Conservation (phyloP, 2,888 invertebrate genomes). For the Drosophila niveifrons region DNA sequence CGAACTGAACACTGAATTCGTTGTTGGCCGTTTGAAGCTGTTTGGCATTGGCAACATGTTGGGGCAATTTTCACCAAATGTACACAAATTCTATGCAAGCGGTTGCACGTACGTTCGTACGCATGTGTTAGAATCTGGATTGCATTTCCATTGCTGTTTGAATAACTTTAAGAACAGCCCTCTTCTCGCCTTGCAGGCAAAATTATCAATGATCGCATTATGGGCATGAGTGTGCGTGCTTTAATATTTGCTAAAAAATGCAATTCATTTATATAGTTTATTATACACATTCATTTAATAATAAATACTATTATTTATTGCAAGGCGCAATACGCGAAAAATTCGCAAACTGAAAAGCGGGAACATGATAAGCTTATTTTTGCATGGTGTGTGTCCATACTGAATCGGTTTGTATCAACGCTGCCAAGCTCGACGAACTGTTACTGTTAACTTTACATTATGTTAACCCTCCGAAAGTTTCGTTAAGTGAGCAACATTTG, state of each 20-base stretch:
- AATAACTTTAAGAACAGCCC: neutral
- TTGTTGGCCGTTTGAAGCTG: slow-evolving; percentile 48
- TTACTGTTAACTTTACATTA: slow-evolving; percentile 2
- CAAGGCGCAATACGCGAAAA: neutral
- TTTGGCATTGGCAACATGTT: slow-evolving; percentile 58
- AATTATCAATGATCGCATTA: neutral
- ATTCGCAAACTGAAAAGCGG: neutral
- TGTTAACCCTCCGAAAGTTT: neutral
- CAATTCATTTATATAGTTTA: neutral
- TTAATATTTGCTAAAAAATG: neutral
- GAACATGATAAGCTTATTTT: neutral
- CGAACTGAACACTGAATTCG: slow-evolving; percentile 53
- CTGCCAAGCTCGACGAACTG: slow-evolving; percentile 15
- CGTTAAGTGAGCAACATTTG: neutral
- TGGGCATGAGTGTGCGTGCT: neutral
- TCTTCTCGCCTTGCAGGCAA: neutral
- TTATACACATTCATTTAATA: neutral
- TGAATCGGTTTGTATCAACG: slow-evolving; percentile 31
- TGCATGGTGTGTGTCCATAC: slow-evolving; percentile 21
- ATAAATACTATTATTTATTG: neutral
- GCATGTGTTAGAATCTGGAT: neutral
- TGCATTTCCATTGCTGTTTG: neutral
- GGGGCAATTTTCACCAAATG: slow-evolving; percentile 29
- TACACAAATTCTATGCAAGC: slow-evolving; percentile 20
- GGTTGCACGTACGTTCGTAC: neutral